Conservation (phyloP, 2,888 invertebrate genomes). For the Drosophila fulvimacula region DNA sequence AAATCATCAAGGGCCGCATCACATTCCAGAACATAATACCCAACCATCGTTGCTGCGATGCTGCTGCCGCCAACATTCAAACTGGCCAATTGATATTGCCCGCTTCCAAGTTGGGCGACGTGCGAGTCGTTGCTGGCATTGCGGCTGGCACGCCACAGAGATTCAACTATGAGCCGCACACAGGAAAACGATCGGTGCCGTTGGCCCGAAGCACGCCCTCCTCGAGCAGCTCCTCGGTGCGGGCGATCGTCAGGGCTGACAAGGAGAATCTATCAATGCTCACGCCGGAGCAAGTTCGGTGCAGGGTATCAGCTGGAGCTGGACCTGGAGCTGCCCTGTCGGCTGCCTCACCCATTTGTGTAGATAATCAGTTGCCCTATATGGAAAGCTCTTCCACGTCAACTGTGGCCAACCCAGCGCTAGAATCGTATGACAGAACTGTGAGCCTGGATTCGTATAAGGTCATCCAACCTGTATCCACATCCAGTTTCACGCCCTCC, state of each 20-base stretch:
- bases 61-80: slow-evolving; percentile 25
- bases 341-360: background rate
- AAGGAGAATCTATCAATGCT: slow-evolving; percentile 47
- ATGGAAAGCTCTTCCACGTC: slow-evolving; percentile 1
- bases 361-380: background rate
- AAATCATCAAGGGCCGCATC: slow-evolving; percentile 77
- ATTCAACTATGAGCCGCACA: background rate
- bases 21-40: slow-evolving; percentile 75
- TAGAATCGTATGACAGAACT: background rate
- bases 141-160: slow-evolving; percentile 19
- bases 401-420: background rate
- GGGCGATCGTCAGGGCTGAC: background rate
- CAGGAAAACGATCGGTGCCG: slow-evolving; percentile 28
- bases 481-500: background rate
- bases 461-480: background rate
- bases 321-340: background rate
- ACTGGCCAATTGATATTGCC: slow-evolving; percentile 26
- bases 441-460: too few species aligned
- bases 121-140: background rate
- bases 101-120: slow-evolving; percentile 9
- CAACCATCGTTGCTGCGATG: slow-evolving; percentile 70
- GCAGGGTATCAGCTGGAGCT: background rate
- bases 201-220: slow-evolving; percentile 61
- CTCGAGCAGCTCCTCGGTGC: slow-evolving; percentile 1
- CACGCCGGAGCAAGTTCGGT: slow-evolving; percentile 57